Conservation (phyloP, 2,797 vertebrate genomes). For the Lagocephalus sceleratus region DNA sequence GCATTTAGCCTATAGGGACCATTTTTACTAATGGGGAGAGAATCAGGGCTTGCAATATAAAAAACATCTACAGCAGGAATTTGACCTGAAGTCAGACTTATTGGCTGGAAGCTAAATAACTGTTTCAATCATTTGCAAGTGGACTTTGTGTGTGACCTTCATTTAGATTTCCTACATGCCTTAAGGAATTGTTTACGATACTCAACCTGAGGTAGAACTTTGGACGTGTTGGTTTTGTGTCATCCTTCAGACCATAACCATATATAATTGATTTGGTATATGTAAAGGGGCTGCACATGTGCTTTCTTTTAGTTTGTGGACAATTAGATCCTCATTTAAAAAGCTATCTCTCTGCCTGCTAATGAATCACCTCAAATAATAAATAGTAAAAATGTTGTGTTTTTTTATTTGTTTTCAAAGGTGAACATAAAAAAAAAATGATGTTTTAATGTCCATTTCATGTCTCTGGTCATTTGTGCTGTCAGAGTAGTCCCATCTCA, state of each 20-base stretch:
- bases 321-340: conserved; percentile 14
- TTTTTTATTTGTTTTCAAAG: too few relatives aligned
- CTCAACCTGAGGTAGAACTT: conserved; percentile 65
- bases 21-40: conserved; percentile 22
- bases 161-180: conserved; percentile 21
- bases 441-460: conserved; percentile 50
- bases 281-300: conserved; percentile 21
- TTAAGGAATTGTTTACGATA: conserved; percentile 48
- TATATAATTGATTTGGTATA: conserved; percentile 2
- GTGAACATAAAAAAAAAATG: conserved; percentile 64
- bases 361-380: conserved; percentile 65
- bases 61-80: conserved; percentile 30
- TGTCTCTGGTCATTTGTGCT: conserved; percentile 50
- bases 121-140: conserved; percentile 22
- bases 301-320: not conserved
- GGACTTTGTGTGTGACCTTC: conserved; percentile 21
- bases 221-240: conserved; percentile 35
- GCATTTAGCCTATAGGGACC: conserved; percentile 28
- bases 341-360: conserved; percentile 35
- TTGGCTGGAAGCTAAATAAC: conserved; percentile 10
- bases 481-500: conserved; percentile 58
- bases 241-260: conserved; percentile 14
- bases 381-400: conserved; percentile 71
- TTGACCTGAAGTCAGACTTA: conserved; percentile 34
- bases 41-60: conserved; percentile 28